Percentiles rank a stretch among this genome's conserved stretches.
Evolutionary conservation across 2,888 invertebrate species (phyloP).

Genomic region (Dusona sp.): DNA sequence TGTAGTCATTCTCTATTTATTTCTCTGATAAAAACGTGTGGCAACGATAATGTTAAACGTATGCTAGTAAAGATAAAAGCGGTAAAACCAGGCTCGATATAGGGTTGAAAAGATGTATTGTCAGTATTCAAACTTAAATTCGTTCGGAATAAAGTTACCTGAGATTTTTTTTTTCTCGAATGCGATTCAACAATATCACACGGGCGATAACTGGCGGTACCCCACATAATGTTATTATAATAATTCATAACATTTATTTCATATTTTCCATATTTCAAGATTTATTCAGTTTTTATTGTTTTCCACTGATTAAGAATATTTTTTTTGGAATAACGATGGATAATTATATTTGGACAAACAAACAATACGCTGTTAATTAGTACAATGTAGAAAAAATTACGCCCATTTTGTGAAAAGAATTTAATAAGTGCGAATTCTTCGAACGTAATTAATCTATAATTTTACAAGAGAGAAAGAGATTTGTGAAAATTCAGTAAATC

Average conservation of each 20-base stretch:
- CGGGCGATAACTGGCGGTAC: too few relatives aligned
- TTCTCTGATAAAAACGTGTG: constrained; percentile 24
- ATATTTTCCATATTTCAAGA: background rate
- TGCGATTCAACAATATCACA: background rate
- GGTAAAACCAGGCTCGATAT: background rate
- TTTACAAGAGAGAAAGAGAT: too few relatives aligned
- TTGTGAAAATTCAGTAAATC: too few relatives aligned
- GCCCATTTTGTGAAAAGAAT: too few relatives aligned
- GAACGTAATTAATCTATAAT: too few relatives aligned
- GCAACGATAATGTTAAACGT: constrained; percentile 11
- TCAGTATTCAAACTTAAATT: background rate
- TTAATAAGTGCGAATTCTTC: too few relatives aligned
- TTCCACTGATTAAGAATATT: background rate
- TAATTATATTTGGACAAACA: too few relatives aligned
- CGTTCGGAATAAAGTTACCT: background rate
- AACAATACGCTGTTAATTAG: too few relatives aligned
- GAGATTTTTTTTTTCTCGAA: background rate
- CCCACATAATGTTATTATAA: background rate
- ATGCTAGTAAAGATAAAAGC: constrained; percentile 33
- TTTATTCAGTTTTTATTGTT: background rate
- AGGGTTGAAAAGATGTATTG: background rate
- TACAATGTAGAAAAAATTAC: too few relatives aligned
- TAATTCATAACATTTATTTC: background rate
- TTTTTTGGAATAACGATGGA: background rate
- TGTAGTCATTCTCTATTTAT: constrained; percentile 18